These are phyloP conservation scores for Cacatua alba DNA, from an alignment of 2,113 vertebrate genomes.

Conservation along the genomic window DNA sequence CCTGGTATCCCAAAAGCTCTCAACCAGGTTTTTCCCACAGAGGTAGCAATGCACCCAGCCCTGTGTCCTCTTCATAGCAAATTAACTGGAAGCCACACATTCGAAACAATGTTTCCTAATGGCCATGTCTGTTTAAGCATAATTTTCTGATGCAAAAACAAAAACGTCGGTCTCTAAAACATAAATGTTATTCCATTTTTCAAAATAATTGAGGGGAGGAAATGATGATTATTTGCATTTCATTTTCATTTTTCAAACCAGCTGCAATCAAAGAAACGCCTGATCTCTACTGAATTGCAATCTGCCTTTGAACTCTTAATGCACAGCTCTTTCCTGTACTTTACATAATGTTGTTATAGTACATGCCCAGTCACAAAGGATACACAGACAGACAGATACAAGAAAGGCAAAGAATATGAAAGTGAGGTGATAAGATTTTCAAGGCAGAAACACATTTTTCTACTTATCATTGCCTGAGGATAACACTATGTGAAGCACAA, in stretches of 20 bases:
- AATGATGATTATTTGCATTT: background rate
- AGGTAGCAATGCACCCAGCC: background rate
- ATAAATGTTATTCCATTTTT: background rate
- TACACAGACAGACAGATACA: background rate
- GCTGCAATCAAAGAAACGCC: background rate
- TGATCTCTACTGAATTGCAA: conserved; percentile 35
- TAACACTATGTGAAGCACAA: conserved; percentile 35
- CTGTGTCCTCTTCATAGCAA: background rate
- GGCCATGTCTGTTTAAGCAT: background rate
- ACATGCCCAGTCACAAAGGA: conserved; percentile 28
- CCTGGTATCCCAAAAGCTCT: background rate
- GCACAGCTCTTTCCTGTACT: conserved; percentile 14
- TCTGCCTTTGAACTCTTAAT: conserved; percentile 32
- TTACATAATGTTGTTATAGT: conserved; percentile 24
- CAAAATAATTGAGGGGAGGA: background rate
- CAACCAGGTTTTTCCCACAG: background rate
- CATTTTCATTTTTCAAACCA: conserved; percentile 4
- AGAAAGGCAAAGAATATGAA: conserved; percentile 47
- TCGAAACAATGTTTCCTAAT: background rate
- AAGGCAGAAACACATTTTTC: conserved; percentile 45
- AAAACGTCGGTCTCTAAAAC: background rate
- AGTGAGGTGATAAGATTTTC: conserved; percentile 49
- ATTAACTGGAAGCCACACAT: background rate
- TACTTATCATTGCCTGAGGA: conserved; percentile 36
- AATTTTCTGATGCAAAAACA: background rate